Evolutionary conservation across 2,888 invertebrate species (phyloP).

Genomic region (Sesamia inferens): DNA sequence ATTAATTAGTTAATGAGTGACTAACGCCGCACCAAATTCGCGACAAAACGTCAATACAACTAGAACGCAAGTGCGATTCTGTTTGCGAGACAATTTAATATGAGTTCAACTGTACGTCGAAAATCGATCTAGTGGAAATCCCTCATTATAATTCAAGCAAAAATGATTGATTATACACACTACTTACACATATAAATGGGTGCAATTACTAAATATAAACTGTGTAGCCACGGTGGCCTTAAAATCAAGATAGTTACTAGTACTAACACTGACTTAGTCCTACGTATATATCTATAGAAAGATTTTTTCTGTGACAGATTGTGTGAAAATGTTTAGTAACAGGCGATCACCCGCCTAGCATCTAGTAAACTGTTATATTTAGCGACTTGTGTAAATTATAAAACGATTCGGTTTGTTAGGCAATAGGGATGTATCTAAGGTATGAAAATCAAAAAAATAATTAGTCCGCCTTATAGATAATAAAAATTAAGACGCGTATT

Average conservation of each 20-base stretch:
- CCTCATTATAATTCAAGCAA: neutral
- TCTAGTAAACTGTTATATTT: too few relatives aligned
- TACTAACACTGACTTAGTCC: neutral
- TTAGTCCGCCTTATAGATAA: too few relatives aligned
- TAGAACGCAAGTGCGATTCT: neutral
- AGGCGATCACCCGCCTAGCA: too few relatives aligned
- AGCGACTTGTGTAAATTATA: too few relatives aligned
- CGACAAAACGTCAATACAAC: neutral
- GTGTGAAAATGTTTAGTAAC: too few relatives aligned
- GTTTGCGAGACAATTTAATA: neutral
- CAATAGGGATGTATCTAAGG: too few relatives aligned
- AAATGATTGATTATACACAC: neutral
- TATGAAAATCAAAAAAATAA: too few relatives aligned
- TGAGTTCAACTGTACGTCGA: neutral
- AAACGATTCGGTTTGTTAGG: too few relatives aligned
- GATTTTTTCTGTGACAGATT: neutral
- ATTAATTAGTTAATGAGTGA: neutral
- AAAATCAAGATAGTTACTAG: neutral
- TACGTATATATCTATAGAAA: neutral
- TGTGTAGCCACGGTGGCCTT: neutral
- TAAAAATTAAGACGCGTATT: too few relatives aligned
- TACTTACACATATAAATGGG: neutral
- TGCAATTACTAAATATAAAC: constrained; percentile 4
- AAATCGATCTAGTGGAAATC: neutral
- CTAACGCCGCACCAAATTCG: neutral